Evolutionary conservation across 2,797 vertebrate genomes (phyloP).

Genomic region (Parauchenoglanis ngamensis): DNA sequence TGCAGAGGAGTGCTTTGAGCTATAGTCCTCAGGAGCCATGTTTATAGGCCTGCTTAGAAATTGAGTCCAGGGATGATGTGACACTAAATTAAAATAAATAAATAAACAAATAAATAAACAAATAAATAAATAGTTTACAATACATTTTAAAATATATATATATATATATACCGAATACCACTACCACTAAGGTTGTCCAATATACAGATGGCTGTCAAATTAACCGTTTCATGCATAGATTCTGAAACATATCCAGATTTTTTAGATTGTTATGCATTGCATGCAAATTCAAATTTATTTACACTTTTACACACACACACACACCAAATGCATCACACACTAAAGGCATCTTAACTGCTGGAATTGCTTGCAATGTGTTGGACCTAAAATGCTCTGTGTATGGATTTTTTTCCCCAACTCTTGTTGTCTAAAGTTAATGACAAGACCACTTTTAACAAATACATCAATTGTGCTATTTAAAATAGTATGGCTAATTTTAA

Average conservation of each 20-base stretch:
- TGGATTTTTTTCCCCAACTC: background rate
- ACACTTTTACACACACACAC: background rate
- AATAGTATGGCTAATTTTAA: too few species aligned
- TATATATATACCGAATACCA: background rate
- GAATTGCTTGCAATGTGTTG: background rate
- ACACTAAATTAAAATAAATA: too few species aligned
- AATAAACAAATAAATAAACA: too few species aligned
- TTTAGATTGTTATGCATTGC: background rate
- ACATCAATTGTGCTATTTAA: background rate
- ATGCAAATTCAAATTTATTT: background rate
- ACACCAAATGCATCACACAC: too few species aligned
- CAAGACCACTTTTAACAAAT: background rate
- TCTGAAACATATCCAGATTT: background rate
- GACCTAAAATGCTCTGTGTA: background rate
- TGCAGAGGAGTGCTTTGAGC: too few species aligned
- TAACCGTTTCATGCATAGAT: background rate
- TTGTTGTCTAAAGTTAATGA: background rate
- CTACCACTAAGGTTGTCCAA: background rate
- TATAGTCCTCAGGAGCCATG: too few species aligned
- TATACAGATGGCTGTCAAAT: background rate
- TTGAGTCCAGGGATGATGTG: too few species aligned
- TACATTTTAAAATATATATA: background rate
- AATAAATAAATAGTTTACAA: background rate
- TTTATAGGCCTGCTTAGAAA: too few species aligned
- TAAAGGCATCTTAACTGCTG: background rate